Percentiles rank a stretch among this genome's conserved stretches.
phyloP scores from a whole-genome alignment of 2,113 vertebrate genomes.

The Gymnogyps californianus region DNA sequence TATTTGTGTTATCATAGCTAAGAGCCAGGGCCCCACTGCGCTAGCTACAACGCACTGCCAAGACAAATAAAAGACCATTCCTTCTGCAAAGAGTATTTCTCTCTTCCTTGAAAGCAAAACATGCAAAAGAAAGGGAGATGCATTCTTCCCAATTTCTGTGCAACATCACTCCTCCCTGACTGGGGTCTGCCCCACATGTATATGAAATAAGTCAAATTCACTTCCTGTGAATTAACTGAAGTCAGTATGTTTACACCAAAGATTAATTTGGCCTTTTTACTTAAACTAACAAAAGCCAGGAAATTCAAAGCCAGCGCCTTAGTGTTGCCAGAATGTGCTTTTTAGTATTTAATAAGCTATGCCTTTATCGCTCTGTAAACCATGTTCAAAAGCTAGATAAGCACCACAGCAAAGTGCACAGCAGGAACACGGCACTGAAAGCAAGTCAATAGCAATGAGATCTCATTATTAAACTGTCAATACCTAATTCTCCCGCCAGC shows the following conservation, averaged over 20 bases:
- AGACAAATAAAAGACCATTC: neutral
- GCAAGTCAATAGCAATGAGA: neutral
- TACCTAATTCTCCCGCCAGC: slow-evolving; percentile 49
- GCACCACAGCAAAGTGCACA: neutral
- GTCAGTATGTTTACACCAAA: neutral
- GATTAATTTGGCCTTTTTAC: slow-evolving; percentile 25
- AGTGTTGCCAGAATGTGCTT: neutral
- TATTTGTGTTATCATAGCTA: neutral
- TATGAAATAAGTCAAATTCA: neutral
- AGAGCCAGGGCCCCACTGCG: neutral
- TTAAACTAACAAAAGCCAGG: slow-evolving; percentile 39
- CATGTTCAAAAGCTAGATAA: slow-evolving; percentile 17
- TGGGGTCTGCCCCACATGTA: neutral
- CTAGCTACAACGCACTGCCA: neutral
- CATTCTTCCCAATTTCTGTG: neutral
- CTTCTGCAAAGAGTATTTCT: neutral
- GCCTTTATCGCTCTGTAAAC: neutral
- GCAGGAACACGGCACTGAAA: neutral
- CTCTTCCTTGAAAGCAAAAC: neutral
- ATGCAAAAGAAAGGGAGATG: neutral
- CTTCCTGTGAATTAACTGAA: neutral
- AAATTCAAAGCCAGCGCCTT: slow-evolving; percentile 38
- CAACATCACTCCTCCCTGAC: no score
- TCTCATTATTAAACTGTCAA: slow-evolving; percentile 72
- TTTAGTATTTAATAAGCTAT: slow-evolving; percentile 4